Conservation (phyloP, 2,113 vertebrate genomes). For the Tylochromis polylepis region DNA sequence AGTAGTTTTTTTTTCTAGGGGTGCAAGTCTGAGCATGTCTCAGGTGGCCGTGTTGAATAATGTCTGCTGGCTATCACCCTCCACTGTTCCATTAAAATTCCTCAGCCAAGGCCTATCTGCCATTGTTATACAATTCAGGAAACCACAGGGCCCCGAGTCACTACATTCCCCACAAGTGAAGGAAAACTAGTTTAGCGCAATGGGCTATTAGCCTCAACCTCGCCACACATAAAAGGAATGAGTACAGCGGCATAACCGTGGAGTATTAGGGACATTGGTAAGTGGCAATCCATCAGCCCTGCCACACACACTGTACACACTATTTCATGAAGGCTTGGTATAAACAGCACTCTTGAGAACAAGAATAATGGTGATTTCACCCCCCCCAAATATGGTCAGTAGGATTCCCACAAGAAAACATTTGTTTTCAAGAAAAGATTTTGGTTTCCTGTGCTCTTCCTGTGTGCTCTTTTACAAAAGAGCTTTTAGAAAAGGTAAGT, state of each 20-base stretch:
- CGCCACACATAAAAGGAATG: background rate
- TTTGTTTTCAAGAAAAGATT: background rate
- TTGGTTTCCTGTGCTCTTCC: background rate
- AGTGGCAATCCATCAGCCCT: conserved; percentile 45
- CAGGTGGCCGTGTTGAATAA: background rate
- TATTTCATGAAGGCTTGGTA: background rate
- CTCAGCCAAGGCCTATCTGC: conserved; percentile 3
- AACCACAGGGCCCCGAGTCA: conserved; percentile 2
- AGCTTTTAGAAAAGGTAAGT: background rate
- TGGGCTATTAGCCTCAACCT: conserved; percentile 42
- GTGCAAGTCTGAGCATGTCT: background rate
- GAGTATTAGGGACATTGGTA: background rate
- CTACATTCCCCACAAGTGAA: background rate
- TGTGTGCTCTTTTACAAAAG: background rate
- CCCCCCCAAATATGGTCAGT: background rate
- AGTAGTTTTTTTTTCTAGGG: background rate
- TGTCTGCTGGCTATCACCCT: background rate
- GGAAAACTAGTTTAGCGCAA: conserved; percentile 42
- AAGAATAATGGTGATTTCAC: background rate
- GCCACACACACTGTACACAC: background rate
- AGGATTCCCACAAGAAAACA: background rate
- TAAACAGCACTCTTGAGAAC: background rate
- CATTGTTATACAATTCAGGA: conserved; percentile 16
- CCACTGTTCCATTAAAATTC: conserved; percentile 14
- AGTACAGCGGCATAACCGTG: background rate